Evolutionary conservation across 2,888 invertebrate genomes (phyloP).

Genomic region (Danaus chrysippus): DNA sequence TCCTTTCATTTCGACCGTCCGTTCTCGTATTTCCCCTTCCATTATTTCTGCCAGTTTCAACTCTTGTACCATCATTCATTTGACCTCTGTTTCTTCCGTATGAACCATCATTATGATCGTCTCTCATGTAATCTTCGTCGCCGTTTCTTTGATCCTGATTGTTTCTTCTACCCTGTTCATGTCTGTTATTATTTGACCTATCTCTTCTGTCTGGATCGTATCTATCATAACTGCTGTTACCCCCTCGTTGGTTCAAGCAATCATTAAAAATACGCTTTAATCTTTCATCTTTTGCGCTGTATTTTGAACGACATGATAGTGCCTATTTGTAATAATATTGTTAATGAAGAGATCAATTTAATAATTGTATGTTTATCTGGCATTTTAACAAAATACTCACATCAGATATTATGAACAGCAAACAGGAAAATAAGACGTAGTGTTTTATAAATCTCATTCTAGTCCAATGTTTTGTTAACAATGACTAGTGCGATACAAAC

Average conservation of each 20-base stretch:
- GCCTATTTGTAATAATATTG: slow-evolving; percentile 48
- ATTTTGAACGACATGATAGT: slow-evolving; percentile 79
- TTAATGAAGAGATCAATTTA: not conserved
- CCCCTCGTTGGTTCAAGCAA: slow-evolving; percentile 74
- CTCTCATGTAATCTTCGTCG: slow-evolving; percentile 34
- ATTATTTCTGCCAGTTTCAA: slow-evolving; percentile 34
- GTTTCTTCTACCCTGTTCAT: slow-evolving; percentile 35
- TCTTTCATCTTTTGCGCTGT: slow-evolving; percentile 79
- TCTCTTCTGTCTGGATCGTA: slow-evolving; percentile 49
- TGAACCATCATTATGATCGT: slow-evolving; percentile 33
- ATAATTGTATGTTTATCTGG: not conserved
- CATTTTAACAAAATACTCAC: slow-evolving; percentile 42
- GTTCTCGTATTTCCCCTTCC: slow-evolving; percentile 24
- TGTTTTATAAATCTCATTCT: slow-evolving; percentile 29
- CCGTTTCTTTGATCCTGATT: slow-evolving; percentile 35
- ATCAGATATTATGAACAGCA: slow-evolving; percentile 42
- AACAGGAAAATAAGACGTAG: slow-evolving; percentile 37
- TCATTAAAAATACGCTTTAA: slow-evolving; percentile 77
- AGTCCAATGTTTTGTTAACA: too few relatives aligned
- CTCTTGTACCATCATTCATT: slow-evolving; percentile 28
- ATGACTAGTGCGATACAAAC: too few relatives aligned
- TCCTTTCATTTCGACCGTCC: slow-evolving; percentile 32
- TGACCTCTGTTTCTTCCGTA: slow-evolving; percentile 36
- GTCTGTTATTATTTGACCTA: slow-evolving; percentile 45
- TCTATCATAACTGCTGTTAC: slow-evolving; percentile 41